Percentiles rank a stretch among this genome's conserved stretches.
phyloP scores from a whole-genome alignment of 1,140 invertebrate genomes.

The Diprion similis region DNA sequence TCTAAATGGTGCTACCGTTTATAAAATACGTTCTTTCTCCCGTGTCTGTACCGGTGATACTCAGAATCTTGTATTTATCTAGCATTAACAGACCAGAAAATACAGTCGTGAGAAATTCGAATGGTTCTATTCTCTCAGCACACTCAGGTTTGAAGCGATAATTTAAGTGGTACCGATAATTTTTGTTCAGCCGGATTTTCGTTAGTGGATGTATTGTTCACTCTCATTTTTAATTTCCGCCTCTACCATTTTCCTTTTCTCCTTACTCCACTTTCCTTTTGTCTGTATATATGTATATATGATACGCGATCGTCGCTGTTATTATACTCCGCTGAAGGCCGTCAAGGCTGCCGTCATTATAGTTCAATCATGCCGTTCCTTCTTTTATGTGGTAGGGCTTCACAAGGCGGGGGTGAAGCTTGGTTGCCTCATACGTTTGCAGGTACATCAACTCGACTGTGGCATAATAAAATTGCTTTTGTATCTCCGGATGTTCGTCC shows the following conservation, averaged over 20 bases:
- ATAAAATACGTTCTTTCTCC: background rate
- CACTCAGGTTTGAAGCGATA: too few species aligned
- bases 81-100: background rate
- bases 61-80: background rate
- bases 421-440: constrained; percentile 42
- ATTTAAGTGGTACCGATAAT: too few species aligned
- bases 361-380: constrained; percentile 52
- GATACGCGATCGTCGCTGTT: too few species aligned
- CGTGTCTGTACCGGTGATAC: background rate
- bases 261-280: too few species aligned
- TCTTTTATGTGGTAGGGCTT: constrained; percentile 42
- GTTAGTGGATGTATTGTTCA: too few species aligned
- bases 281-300: too few species aligned
- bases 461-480: constrained; percentile 52
- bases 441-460: constrained; percentile 53
- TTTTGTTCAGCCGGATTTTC: too few species aligned
- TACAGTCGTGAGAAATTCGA: background rate
- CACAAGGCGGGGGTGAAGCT: constrained; percentile 40
- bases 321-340: background rate
- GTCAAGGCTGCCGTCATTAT: constrained; percentile 44
- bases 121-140: background rate
- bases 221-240: too few species aligned
- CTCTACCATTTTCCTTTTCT: background rate
- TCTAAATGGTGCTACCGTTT: background rate
- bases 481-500: constrained; percentile 46